Base-by-base conservation (phyloP, 2,113 vertebrate species). In the Lampris incognitus region DNA sequence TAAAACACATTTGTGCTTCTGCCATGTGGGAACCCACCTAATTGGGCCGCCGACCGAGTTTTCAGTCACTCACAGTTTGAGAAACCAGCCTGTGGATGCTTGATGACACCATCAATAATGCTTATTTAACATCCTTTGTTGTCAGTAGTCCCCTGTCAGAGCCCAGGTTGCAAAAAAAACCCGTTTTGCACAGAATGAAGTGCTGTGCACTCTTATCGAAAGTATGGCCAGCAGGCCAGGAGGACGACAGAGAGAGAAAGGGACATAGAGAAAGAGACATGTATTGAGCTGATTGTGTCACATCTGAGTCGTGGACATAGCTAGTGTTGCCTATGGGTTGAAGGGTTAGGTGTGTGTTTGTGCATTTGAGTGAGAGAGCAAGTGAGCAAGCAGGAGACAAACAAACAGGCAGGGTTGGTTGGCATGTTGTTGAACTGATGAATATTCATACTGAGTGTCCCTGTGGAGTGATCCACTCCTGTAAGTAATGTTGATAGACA, bases 371-470 rank as follows among this genome's bases (percentile, higher is more conserved):
- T 65, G 63, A 62, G 67, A 64, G 57, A 74, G 71, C 74, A 82
- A 51, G 44, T 64, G 40, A 57, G 66, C 6, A 41, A 24, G 1
- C 3, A 52, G 9, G 9, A 52, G 50, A 9, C 3, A 8, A 52
- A 52, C 9, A 52, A 10, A 52, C 3, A 13, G 10, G 3, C 5
- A 9, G 57, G 37, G 57, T 39, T 75, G 76, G 83, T 59, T 79
- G 85, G 78, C 86, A 73, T 89, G 88, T 91, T 79, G 85, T 86
- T 83, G 77, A 86, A 78, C 81, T 89, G 87, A 92, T 92, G 89
- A 92, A 93, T 93, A 92, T 93, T 92, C 89, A 93, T 91, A 10
- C 75, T 64, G 87, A 89, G 81, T 41, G 86, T 93, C 89, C 85
- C 90, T 49, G 85, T 81, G 84, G 92, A 92, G 63, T 63, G 69